Conservation (phyloP, 37 sponge, comb jelly and placozoan species). For the Beroe ovata region DNA sequence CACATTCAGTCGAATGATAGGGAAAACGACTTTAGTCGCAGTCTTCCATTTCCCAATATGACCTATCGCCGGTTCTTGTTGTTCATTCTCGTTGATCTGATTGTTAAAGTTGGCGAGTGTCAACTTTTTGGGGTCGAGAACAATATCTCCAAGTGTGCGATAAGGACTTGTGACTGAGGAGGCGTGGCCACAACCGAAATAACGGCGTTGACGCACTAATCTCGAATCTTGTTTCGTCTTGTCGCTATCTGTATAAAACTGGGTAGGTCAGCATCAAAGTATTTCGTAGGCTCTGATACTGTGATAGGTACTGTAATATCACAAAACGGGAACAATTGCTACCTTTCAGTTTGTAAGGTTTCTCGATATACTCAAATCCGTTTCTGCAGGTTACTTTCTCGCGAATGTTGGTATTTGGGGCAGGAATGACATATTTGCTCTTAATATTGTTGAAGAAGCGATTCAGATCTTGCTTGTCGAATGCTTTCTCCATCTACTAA, state of each 20-base stretch:
- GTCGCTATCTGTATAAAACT: not conserved
- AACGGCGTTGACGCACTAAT: not conserved
- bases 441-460: slow-evolving; percentile 11
- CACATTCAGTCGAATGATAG: slow-evolving; percentile 30
- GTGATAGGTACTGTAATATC: too few species aligned
- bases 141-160: slow-evolving; percentile 6
- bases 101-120: slow-evolving; percentile 2
- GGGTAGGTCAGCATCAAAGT: not conserved
- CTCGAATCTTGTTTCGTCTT: not conserved
- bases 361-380: slow-evolving; percentile 45
- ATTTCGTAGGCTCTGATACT: too few species aligned
- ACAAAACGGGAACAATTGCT: too few species aligned
- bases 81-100: slow-evolving; percentile 2
- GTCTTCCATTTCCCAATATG: slow-evolving; percentile 24
- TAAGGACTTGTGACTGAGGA: slow-evolving; percentile 45
- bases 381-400: slow-evolving; percentile 58
- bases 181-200: slow-evolving; percentile 27
- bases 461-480: slow-evolving; percentile 42
- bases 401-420: slow-evolving; percentile 3
- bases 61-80: not conserved
- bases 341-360: too few species aligned
- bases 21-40: slow-evolving; percentile 42
- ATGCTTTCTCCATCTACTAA: slow-evolving; percentile 38
- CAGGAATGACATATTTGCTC: slow-evolving; percentile 15
- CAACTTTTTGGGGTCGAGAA: slow-evolving; percentile 27